These are phyloP conservation scores for Polyploca ridens DNA, from an alignment of 2,888 invertebrate genomes.

Conservation along the genomic window DNA sequence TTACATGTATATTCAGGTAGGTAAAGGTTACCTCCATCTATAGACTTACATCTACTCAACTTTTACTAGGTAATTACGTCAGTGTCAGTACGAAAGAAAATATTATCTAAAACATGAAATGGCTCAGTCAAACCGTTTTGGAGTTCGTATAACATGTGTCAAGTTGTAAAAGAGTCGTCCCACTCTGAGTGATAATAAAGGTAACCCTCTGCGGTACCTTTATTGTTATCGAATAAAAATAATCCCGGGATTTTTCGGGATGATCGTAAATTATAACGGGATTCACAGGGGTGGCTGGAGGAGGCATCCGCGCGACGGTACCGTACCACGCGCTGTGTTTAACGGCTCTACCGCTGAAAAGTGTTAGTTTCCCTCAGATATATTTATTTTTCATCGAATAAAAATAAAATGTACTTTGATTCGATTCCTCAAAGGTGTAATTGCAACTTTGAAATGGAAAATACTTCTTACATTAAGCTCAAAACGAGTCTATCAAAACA, in stretches of 20 bases:
- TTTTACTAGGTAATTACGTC: no score
- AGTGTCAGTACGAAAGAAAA: slow-evolving; percentile 28
- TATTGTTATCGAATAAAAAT: slow-evolving; percentile 85
- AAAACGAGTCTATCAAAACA: slow-evolving; percentile 4
- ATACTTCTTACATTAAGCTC: not conserved
- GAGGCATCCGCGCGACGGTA: slow-evolving; percentile 36
- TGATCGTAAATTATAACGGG: slow-evolving; percentile 83
- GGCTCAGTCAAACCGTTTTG: slow-evolving; percentile 46
- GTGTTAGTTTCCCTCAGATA: slow-evolving; percentile 40
- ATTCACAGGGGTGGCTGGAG: slow-evolving; percentile 57
- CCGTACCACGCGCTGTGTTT: slow-evolving; percentile 26
- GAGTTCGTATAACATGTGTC: slow-evolving; percentile 67
- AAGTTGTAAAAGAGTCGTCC: slow-evolving; percentile 78
- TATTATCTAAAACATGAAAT: slow-evolving; percentile 41
- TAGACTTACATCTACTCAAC: no score
- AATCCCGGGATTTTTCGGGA: slow-evolving; percentile 81
- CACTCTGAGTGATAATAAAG: slow-evolving; percentile 82
- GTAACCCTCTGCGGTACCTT: slow-evolving; percentile 81
- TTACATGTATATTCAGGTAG: no score
- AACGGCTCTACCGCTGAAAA: slow-evolving; percentile 42
- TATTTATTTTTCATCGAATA: slow-evolving; percentile 19
- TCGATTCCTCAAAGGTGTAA: slow-evolving; percentile 3
- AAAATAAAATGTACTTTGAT: slow-evolving; percentile 9
- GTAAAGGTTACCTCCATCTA: no score
- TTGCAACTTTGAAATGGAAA: not conserved